Base-by-base conservation (phyloP, 2,888 invertebrate species). In the Ametastegia equiseti region DNA sequence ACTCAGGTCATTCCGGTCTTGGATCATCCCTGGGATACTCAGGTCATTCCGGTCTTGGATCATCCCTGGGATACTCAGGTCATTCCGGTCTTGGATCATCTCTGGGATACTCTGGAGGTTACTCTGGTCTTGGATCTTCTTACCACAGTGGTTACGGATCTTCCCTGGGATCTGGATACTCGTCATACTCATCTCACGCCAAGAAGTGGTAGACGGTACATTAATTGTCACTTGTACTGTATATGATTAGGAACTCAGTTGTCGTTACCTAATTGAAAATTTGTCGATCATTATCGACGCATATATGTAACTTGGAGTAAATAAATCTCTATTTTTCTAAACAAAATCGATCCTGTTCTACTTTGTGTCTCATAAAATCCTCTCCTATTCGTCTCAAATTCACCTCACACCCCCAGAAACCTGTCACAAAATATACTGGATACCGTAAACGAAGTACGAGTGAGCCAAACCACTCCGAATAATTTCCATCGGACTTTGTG, bases 241-340 rank as follows among this genome's bases (percentile, higher is more conserved):
- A n/a, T n/a, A 30, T 27, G 45, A 45, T 15, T 45, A 9, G 60
- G 5, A 30, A 60, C 60, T 60, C 15, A 27, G 11, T 23, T 60
- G 60, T 60, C 60, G 60, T 60, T n/a, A 15, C 30, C 45, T 30
- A n/a, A 42, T 71, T 39, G 39, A 39, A 9, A 39, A n/a, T 67
- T 39, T 23, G 19, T 67, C 23, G 39, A 39, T 67, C 39, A 42
- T 36, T n/a, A 7, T 39, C 19, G 36, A 67, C 27, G 19, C 19
- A 30, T 30, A n/a, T n/a, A 67, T 67, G 36, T 67, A 39, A 67
- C 23, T 19, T 71, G 47, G 30, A 84, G 77, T 84, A 60, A 85
- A 85, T 80, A 82, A 83, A 83, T 81, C 57, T 84, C 67, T 86
- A 84, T 85, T 86, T 85, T 82, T 82, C 4, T 82, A 84, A 42